Percentiles rank a stretch among this genome's conserved stretches.
phyloP scores from a whole-genome alignment of 2,113 vertebrate species.

The Microtus montanus region DNA sequence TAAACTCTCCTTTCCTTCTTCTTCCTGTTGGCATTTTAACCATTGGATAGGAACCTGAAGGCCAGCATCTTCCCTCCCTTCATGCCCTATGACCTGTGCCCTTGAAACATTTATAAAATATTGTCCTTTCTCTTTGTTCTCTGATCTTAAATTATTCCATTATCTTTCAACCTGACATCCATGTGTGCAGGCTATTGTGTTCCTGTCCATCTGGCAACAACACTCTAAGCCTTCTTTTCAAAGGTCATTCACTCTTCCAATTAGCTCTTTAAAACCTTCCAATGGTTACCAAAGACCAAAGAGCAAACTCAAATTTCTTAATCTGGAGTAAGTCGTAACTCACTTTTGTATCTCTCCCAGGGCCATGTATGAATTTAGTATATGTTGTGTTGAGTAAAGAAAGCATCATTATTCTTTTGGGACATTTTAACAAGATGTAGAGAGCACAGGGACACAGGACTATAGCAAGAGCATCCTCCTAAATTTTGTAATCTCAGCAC shows the following conservation, averaged over 20 bases:
- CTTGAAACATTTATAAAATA: no score
- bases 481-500: neutral
- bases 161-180: neutral
- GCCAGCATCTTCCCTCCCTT: neutral
- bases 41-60: neutral
- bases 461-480: neutral
- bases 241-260: neutral
- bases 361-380: neutral
- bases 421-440: neutral
- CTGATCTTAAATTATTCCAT: neutral
- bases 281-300: slow-evolving; percentile 26
- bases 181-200: neutral
- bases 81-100: accelerated
- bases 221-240: neutral
- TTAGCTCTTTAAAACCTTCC: slow-evolving; percentile 16
- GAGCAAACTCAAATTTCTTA: slow-evolving; percentile 29
- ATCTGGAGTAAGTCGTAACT: neutral
- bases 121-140: neutral
- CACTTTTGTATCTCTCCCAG: slow-evolving; percentile 24
- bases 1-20: neutral
- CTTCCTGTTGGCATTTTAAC: neutral
- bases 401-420: neutral
- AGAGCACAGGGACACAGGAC: neutral
- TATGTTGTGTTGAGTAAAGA: slow-evolving; percentile 9
- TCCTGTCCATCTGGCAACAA: neutral